These are phyloP conservation scores for Nannoperca australis DNA, from an alignment of 2,797 vertebrate species.

Conservation along the genomic window DNA sequence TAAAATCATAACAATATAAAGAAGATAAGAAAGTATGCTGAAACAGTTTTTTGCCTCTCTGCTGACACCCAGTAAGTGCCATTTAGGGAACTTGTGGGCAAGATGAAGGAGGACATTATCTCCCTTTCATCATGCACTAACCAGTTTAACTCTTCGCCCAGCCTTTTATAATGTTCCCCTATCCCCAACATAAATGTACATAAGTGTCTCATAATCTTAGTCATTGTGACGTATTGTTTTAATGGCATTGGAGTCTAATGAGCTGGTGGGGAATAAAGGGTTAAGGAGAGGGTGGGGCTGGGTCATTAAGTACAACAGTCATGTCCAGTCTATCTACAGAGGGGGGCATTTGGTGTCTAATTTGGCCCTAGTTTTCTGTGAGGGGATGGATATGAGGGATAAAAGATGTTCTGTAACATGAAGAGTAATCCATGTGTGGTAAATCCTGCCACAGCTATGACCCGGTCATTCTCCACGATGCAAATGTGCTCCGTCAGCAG, in stretches of 20 bases:
- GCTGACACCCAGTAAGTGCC: constrained; percentile 65
- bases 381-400: constrained; percentile 44
- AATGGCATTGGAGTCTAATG: constrained; percentile 57
- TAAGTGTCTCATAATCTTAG: constrained; percentile 73
- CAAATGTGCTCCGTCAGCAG: constrained; percentile 12
- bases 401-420: constrained; percentile 44
- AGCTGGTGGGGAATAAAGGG: constrained; percentile 52
- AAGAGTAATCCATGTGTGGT: constrained; percentile 22
- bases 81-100: constrained; percentile 54
- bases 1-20: constrained; percentile 44
- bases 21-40: constrained; percentile 36
- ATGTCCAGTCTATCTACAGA: constrained; percentile 69
- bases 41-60: constrained; percentile 32
- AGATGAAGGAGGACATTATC: constrained; percentile 66
- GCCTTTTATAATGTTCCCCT: constrained; percentile 58
- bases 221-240: constrained; percentile 75
- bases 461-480: constrained; percentile 10
- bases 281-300: constrained; percentile 52
- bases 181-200: constrained; percentile 75
- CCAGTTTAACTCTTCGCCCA: constrained; percentile 67
- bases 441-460: constrained; percentile 22
- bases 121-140: constrained; percentile 75
- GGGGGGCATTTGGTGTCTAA: constrained; percentile 48
- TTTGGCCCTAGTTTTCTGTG: constrained; percentile 56
- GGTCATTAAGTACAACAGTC: constrained; percentile 49